Base-by-base conservation (phyloP, 2,888 invertebrate species). In the Sinhomidia bicolor region DNA sequence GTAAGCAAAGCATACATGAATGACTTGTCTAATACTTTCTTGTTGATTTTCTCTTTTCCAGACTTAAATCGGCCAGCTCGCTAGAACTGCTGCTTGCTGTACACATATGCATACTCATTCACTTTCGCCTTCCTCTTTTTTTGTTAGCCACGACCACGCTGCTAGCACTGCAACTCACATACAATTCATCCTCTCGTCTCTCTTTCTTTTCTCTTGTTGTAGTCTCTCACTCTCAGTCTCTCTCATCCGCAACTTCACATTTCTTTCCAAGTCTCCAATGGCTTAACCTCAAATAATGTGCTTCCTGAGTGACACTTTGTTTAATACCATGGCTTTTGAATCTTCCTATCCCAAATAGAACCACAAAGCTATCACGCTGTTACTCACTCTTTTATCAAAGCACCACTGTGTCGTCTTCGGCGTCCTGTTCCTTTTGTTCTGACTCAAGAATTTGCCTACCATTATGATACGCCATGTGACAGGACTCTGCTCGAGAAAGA, bases 221-320 rank as follows among this genome's bases (percentile, higher is more conserved):
- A 44, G 71, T 62, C 76, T 71, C 79, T 36, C 36, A 36, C 76
- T 71, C 79, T 36, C 36, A 36, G 36, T 36, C 36, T 36, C 36
- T 36, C 36, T 89, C 88, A 84, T 84, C 74, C 74, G 80, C 79
- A 57, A 71, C 80, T 74, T 80, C 54, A 71, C 85, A 80, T 84
- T 89, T 85, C 89, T 85, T 74, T 26, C 68, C 57, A 68, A 83
- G 88, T 84, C 89, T 89, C 57, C 89, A 74, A 76, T 85, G 89
- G 85, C 79, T 85, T 85, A 85, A 82, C 81, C 89, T 89, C 82
- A 85, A 85, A 89, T 89, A 85, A 89, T 86, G 85, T 84, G 85
- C 85, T 85, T 89, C 89, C 85, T 85, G 89, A 89, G 89, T 89
- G 89, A 85, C 89, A 89, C 89, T 89, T 89, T 85, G 89, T 82